Evolutionary conservation across 2,888 invertebrate species (phyloP), one percentile per base, ranked within the genome.

Genomic region (Fissipunctia ypsillon): DNA sequence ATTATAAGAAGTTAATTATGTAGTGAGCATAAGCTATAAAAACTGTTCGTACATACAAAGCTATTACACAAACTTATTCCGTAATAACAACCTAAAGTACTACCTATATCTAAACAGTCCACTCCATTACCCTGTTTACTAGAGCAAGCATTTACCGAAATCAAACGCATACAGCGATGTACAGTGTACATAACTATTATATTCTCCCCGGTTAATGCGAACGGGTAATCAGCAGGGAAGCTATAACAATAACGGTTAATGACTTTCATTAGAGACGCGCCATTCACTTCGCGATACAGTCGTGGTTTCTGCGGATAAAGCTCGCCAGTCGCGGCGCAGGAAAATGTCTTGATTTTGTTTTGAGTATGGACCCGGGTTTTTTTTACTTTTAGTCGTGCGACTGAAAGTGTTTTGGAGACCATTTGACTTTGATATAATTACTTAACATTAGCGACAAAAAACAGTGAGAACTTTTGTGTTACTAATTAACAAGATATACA

Each of bases 171-270:
- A 72, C 66, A 69, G 60, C 68, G 35, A n/a, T 68, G 70, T 71
- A 59, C 56, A 54, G 35, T 54, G 81, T 80, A 86, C 69, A 77
- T 84, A 75, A 67, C 74, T 72, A 63, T 76, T 80, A 84, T 80
- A 83, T 69, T 84, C 80, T 72, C 73, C 81, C 56, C 74, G 66
- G 82, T 83, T 88, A 88, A 89, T 88, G 81, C 80, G 84, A 70
- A 72, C 76, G 77, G 88, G 85, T 91, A 89, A 90, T 90, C 88
- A 88, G 86, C 74, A 80, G 76, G 76, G 83, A 86, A 78, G 74
- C 84, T 80, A 88, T 90, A 90, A 88, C 89, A 90, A 90, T 91
- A 90, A 89, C 87, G 74, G 83, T 81, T 90, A 90, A 90, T 88
- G 89, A 85, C 83, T 89, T 89, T 89, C 89, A 91, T 91, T 90